Conservation (phyloP, 2,797 vertebrate species). For the Tiaroga cobitis region DNA sequence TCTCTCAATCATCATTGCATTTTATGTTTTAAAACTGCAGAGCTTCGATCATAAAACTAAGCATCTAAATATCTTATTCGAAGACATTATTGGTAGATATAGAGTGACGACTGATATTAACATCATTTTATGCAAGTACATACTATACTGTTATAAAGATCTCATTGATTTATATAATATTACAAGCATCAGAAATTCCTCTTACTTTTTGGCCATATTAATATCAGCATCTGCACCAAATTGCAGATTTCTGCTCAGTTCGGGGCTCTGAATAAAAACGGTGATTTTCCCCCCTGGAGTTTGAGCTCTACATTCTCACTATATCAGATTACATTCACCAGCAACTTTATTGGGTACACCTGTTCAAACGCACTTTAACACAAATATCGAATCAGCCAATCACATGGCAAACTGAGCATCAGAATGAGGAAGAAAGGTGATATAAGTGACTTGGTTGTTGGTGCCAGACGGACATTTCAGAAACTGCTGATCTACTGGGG, state of each 20-base stretch:
- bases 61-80: neutral
- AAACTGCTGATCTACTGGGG: neutral
- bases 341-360: neutral
- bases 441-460: neutral
- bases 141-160: neutral
- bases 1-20: no score
- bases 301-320: neutral
- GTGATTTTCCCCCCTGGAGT: no score
- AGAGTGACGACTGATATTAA: no score
- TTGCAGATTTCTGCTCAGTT: neutral
- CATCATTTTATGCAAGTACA: no score
- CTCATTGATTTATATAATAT: neutral
- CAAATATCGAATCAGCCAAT: neutral
- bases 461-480: neutral
- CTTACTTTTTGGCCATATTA: neutral
- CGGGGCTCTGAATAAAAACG: no score
- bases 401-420: neutral
- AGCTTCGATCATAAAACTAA: neutral
- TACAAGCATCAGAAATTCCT: no score
- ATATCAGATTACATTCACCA: no score
- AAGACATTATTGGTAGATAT: neutral
- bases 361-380: neutral
- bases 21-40: neutral
- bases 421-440: neutral
- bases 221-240: neutral